phyloP scores from a whole-genome alignment of 1,140 invertebrate species.

The Galleria mellonella region DNA sequence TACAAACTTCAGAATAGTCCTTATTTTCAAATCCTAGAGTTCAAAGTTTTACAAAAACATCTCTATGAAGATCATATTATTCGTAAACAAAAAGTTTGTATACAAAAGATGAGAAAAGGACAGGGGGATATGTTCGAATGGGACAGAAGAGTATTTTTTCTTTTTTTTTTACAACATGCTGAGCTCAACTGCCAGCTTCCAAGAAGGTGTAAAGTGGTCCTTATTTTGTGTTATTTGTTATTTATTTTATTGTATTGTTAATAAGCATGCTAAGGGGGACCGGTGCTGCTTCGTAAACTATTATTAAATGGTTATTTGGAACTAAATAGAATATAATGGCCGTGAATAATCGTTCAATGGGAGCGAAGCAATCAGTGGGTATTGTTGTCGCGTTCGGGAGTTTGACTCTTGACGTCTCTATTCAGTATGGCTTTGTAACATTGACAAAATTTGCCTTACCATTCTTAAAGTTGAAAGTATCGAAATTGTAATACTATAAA shows the following conservation, averaged over 20 bases:
- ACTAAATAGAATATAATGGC: constrained; percentile 73
- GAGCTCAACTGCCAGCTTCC: constrained; percentile 60
- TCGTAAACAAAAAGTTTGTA: constrained; percentile 10
- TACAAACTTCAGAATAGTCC: not conserved
- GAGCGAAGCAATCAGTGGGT: constrained; percentile 45
- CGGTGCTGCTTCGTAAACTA: constrained; percentile 45
- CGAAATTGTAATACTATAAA: not conserved
- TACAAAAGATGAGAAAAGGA: constrained; percentile 29
- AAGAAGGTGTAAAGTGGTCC: constrained; percentile 72
- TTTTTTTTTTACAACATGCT: constrained; percentile 35
- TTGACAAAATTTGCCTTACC: constrained; percentile 7
- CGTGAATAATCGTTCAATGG: constrained; percentile 64
- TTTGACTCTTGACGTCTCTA: constrained; percentile 61
- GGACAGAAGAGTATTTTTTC: constrained; percentile 33
- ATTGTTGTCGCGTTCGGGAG: constrained; percentile 35
- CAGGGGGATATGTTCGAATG: constrained; percentile 21
- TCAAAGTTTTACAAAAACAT: constrained; percentile 5
- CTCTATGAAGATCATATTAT: not conserved
- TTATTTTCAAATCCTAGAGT: constrained; percentile 9
- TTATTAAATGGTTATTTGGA: constrained; percentile 73
- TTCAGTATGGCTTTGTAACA: constrained; percentile 16
- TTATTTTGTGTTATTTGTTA: constrained; percentile 69
- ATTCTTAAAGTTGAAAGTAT: not conserved
- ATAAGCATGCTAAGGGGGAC: constrained; percentile 68
- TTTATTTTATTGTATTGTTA: constrained; percentile 74